A percentile compares a stretch with the other conserved stretches of the same genome.
Conservation (phyloP, 2,797 vertebrate genomes). For the Coilia nasus region DNA sequence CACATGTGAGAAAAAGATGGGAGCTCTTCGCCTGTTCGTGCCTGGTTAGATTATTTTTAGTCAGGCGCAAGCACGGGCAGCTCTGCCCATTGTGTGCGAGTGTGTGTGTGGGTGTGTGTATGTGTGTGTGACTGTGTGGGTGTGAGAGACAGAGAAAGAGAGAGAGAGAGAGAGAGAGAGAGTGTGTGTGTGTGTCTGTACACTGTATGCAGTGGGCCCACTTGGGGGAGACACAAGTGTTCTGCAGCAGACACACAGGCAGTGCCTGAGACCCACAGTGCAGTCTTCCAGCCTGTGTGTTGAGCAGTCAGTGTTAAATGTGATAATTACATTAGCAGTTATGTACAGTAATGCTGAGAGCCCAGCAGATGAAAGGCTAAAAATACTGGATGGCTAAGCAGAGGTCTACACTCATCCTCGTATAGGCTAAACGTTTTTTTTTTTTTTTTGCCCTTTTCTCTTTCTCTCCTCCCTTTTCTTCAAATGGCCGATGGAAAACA, state of each 20-base stretch:
- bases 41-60: conserved; percentile 76
- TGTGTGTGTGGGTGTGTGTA: conserved; percentile 2
- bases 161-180: background rate
- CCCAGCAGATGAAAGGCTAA: conserved; percentile 6
- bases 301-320: conserved; percentile 1
- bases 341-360: conserved; percentile 1
- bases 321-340: conserved; percentile 27
- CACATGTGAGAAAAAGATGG: conserved; percentile 71
- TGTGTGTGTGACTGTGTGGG: background rate
- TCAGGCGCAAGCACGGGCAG: conserved; percentile 62
- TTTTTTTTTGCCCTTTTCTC: background rate
- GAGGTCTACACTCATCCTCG: background rate
- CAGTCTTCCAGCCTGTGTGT: background rate
- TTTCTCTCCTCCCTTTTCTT: background rate
- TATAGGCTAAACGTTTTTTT: background rate
- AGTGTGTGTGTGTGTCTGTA: background rate
- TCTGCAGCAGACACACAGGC: background rate
- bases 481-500: background rate
- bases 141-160: background rate
- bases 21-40: conserved; percentile 71
- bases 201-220: background rate
- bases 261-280: background rate
- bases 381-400: conserved; percentile 23
- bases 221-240: background rate
- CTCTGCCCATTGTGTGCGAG: conserved; percentile 55